Conservation (phyloP, 2,797 vertebrate genomes). For the Fistularia commersonii region DNA sequence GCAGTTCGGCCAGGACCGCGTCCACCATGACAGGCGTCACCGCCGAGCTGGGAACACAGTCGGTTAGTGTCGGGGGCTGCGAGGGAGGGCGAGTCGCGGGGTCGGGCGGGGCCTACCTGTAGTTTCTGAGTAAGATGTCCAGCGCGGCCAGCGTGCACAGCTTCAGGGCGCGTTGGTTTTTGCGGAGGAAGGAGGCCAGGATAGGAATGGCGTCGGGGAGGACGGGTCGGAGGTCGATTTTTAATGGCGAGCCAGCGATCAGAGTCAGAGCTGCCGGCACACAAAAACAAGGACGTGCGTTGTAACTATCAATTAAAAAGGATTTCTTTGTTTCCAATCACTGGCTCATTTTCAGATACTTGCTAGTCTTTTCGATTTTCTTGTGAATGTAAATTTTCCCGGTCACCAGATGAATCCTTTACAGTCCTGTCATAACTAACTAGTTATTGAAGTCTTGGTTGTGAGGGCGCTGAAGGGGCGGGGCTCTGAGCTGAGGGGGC, state of each 20-base stretch:
- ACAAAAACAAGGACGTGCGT: neutral
- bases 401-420: too few relatives aligned
- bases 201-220: constrained; percentile 95
- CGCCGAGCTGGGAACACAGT: constrained; percentile 47
- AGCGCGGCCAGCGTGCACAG: constrained; percentile 92
- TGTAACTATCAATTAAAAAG: too few relatives aligned
- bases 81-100: neutral
- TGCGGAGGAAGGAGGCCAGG: constrained; percentile 95
- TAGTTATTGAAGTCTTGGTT: too few relatives aligned
- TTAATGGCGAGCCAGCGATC: constrained; percentile 92
- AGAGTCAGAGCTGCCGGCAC: constrained; percentile 81
- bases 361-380: too few relatives aligned
- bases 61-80: too few relatives aligned
- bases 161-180: constrained; percentile 97
- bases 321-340: too few relatives aligned
- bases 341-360: neutral
- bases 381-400: too few relatives aligned
- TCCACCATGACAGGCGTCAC: constrained; percentile 97
- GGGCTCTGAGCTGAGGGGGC: too few relatives aligned
- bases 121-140: constrained; percentile 91
- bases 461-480: too few relatives aligned
- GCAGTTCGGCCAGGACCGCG: constrained; percentile 94
- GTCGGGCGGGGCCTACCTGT: constrained; percentile 63
- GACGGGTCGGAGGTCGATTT: constrained; percentile 91
- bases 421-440: too few relatives aligned